phyloP scores from a whole-genome alignment of 2,888 invertebrate genomes.

The Pyrochroa serraticornis region DNA sequence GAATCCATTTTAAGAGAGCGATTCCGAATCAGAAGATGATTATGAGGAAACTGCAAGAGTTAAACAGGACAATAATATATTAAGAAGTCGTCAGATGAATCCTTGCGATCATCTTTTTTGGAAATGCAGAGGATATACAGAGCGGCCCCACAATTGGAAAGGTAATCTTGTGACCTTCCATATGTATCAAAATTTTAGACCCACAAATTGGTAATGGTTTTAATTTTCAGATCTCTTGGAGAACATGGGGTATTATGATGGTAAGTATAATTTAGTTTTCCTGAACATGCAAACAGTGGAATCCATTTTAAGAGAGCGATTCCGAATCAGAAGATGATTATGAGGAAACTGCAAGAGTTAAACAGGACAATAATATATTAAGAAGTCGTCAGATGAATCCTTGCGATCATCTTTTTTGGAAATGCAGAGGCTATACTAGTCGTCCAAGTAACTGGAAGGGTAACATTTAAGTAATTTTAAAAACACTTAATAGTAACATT shows the following conservation, averaged over 20 bases:
- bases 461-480: too few relatives aligned
- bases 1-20: neutral
- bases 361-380: too few relatives aligned
- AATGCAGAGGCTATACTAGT: conserved; percentile 27
- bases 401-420: conserved; percentile 29
- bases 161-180: conserved; percentile 12
- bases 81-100: conserved; percentile 30
- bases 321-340: neutral
- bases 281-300: too few relatives aligned
- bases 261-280: conserved; percentile 9
- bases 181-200: neutral
- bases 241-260: conserved; percentile 7
- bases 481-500: too few relatives aligned
- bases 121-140: conserved; percentile 29
- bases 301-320: neutral
- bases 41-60: too few relatives aligned
- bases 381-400: conserved; percentile 31
- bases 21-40: neutral
- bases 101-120: conserved; percentile 29
- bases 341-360: too few relatives aligned
- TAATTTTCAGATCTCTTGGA: conserved; percentile 4
- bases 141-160: too few relatives aligned
- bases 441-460: too few relatives aligned
- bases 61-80: too few relatives aligned
- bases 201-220: neutral